These are phyloP conservation scores for Meloidogyne hapla DNA, from an alignment of 1,140 invertebrate species.

Conservation along the genomic window DNA sequence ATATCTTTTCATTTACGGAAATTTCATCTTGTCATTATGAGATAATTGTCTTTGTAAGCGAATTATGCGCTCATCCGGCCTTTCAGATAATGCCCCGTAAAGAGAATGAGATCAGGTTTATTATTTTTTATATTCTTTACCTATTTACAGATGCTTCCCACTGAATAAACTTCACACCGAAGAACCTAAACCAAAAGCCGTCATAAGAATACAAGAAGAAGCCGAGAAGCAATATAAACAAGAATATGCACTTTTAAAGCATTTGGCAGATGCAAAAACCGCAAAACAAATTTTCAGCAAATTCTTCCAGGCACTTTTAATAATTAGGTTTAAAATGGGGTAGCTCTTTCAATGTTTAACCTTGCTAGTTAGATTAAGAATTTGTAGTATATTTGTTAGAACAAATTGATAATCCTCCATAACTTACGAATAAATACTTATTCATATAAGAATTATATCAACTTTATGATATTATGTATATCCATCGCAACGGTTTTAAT, in stretches of 20 bases:
- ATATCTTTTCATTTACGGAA: conserved; percentile 85
- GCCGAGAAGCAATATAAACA: conserved; percentile 7
- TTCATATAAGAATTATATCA: too few relatives aligned
- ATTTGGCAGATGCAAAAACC: background rate
- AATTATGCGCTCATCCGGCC: conserved; percentile 82
- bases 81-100: conserved; percentile 69
- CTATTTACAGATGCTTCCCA: conserved; percentile 46
- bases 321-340: too few relatives aligned
- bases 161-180: background rate
- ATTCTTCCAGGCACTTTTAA: conserved; percentile 22
- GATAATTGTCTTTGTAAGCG: conserved; percentile 78
- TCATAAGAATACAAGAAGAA: conserved; percentile 32
- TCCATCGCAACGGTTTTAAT: too few relatives aligned
- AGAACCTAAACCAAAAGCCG: conserved; percentile 45
- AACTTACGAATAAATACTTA: too few relatives aligned
- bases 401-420: too few relatives aligned
- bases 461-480: too few relatives aligned
- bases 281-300: conserved; percentile 32
- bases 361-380: too few relatives aligned
- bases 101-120: background rate
- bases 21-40: conserved; percentile 90
- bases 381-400: too few relatives aligned
- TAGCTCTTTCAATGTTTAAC: too few relatives aligned
- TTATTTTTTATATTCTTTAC: conserved; percentile 26
- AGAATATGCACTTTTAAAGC: conserved; percentile 26